Base-by-base conservation (phyloP, 2,888 invertebrate species). In the Pemphredon lugubris region DNA sequence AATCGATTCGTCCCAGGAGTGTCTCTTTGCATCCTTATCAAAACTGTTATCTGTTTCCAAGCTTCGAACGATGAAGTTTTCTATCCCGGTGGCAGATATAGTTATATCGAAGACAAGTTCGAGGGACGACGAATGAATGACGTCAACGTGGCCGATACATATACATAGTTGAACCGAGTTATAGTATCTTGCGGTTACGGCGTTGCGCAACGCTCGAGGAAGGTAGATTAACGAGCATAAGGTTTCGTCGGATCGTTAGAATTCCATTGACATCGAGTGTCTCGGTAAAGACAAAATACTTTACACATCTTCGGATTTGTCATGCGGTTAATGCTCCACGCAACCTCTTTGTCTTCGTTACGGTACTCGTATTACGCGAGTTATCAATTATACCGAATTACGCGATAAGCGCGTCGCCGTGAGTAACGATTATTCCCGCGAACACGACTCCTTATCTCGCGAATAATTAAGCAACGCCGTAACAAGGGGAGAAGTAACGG, bases 191-290 rank as follows among this genome's bases (percentile, higher is more conserved):
- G 77, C 42, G 80, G 79, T 79, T 79, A 68, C 64, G 47, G 21
- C 39, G 61, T 81, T 81, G 64, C 67, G 79, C 74, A 81, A 81
- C 57, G n/a, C 4, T 34, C 45, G 57, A 16, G 21, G 30, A 54
- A 50, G 58, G 44, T 69, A 45, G 72, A 72, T 72, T 69, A 68
- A 63, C 72, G 57, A 51, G 70, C 70, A 67, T 70, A 77, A 68
- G 79, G 75, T 75, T 77, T 79, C 72, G 64, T 58, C 40, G 63
- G 58, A 66, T 69, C 70, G 58, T 44, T 66, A 63, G 73, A 69
- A 80, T 79, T 77, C 70, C 67, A 60, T 55, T 63, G 55, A 63
- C 66, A 61, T 45, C 47, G 26, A 32, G 47, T 47, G 59, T 58
- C 42, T 11, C 20, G 14, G 18, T 13, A 6, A n/a, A 50, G 39